These are phyloP conservation scores for Carpatolechia fugitivella DNA, from an alignment of 2,888 invertebrate genomes.

Conservation along the genomic window DNA sequence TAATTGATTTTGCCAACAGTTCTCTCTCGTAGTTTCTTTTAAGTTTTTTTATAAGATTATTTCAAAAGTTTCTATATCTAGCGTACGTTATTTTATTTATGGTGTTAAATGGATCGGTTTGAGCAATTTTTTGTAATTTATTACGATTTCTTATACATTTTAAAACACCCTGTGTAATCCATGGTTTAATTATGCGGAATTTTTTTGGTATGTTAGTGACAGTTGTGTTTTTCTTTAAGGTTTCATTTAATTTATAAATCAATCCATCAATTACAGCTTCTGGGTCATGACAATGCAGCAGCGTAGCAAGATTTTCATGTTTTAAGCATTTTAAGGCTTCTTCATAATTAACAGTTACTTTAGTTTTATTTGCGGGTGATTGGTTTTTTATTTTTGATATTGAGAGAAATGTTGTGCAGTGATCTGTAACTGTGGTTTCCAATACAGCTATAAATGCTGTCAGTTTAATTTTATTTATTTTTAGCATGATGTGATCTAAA, in stretches of 20 bases:
- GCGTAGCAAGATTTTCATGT: not conserved
- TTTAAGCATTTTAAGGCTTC: not conserved
- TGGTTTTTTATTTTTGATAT: too few relatives aligned
- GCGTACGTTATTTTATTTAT: not conserved
- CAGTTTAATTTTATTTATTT: too few relatives aligned
- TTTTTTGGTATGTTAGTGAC: not conserved
- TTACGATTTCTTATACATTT: conserved; percentile 12
- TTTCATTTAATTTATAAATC: not conserved
- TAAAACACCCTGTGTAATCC: conserved; percentile 12
- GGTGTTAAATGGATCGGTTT: not conserved
- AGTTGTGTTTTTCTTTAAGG: not conserved
- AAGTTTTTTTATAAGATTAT: too few relatives aligned
- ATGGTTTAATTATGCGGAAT: conserved; percentile 2
- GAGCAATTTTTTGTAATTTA: conserved; percentile 2
- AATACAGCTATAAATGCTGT: too few relatives aligned
- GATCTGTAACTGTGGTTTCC: too few relatives aligned
- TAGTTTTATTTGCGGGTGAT: not conserved
- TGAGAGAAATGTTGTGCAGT: too few relatives aligned
- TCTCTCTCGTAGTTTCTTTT: too few relatives aligned
- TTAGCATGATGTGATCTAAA: too few relatives aligned
- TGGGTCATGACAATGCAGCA: not conserved
- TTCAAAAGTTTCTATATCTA: too few relatives aligned
- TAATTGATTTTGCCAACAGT: not conserved
- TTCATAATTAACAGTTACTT: not conserved
- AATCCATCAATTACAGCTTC: not conserved